A percentile compares a stretch with the other conserved stretches of the same genome.
phyloP scores from a whole-genome alignment of 2,797 vertebrate species.

The Spheniscus humboldti region DNA sequence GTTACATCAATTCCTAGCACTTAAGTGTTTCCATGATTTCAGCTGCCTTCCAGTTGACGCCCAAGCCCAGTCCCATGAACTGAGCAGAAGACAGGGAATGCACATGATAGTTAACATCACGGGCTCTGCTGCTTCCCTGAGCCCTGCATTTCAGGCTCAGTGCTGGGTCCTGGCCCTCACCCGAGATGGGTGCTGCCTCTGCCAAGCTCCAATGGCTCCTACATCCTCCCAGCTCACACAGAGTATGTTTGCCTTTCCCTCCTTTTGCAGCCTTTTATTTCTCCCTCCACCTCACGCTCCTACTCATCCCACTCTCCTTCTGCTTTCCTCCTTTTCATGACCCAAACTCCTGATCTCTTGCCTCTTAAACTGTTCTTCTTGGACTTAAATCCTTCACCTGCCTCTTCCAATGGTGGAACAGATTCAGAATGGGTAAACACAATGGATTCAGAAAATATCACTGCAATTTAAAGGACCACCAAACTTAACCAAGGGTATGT shows the following conservation, averaged over 20 bases:
- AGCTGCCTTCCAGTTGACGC: neutral
- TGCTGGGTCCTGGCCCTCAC: neutral
- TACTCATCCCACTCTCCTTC: neutral
- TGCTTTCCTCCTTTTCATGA: neutral
- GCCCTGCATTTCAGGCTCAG: neutral
- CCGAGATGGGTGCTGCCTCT: neutral
- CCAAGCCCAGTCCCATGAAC: neutral
- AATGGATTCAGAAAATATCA: neutral
- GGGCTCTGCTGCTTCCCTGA: neutral
- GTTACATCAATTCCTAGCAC: neutral
- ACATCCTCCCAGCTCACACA: neutral
- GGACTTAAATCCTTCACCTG: neutral
- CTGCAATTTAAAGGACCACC: neutral
- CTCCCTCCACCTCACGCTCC: neutral
- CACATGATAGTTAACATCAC: fast-evolving
- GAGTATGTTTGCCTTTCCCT: neutral
- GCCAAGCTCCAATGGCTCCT: neutral
- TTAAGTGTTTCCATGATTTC: neutral
- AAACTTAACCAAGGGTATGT: neutral
- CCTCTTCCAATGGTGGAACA: neutral
- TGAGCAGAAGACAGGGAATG: neutral
- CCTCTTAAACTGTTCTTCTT: neutral
- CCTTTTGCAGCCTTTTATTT: neutral
- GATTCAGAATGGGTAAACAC: neutral
- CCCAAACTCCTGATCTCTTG: neutral